Evolutionary conservation across 2,888 invertebrate genomes (phyloP).

Genomic region (Ceramica pisi): DNA sequence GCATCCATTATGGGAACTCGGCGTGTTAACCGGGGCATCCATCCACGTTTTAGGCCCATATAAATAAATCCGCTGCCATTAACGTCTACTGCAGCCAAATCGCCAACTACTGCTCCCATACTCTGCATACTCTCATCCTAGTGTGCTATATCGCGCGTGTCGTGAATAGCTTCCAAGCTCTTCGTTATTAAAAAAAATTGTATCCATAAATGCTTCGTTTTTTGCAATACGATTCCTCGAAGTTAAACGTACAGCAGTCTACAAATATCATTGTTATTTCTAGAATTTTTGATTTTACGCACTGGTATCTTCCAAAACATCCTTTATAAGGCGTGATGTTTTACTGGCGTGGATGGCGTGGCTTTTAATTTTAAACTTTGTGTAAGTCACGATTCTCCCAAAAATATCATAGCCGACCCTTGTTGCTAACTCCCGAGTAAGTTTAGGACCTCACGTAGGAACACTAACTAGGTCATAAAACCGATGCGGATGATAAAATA

Average conservation of each 20-base stretch:
- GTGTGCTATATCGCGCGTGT: conserved; percentile 18
- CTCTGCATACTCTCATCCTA: conserved; percentile 31
- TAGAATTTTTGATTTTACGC: not conserved
- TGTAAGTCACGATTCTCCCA: conserved; percentile 1
- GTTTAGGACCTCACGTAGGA: conserved; percentile 42
- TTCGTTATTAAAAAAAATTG: conserved; percentile 37
- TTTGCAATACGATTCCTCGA: conserved; percentile 33
- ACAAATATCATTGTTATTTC: not conserved
- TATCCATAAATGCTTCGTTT: conserved; percentile 16
- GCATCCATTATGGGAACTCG: conserved; percentile 17
- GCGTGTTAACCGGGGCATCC: conserved; percentile 17
- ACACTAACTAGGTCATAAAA: conserved; percentile 54
- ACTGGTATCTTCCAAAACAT: not conserved
- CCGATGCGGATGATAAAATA: conserved; percentile 55
- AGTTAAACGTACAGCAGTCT: not conserved
- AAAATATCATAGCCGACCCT: conserved; percentile 3
- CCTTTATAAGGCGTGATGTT: not conserved
- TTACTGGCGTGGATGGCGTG: not conserved
- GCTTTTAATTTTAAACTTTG: not conserved
- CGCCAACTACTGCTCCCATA: conserved; percentile 29
- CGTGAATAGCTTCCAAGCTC: conserved; percentile 25
- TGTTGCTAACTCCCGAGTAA: conserved; percentile 15
- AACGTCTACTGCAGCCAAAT: conserved; percentile 41
- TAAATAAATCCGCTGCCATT: conserved; percentile 51
- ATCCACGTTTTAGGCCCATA: conserved; percentile 32